phyloP scores from a whole-genome alignment of 2,797 vertebrate species.

The Ciconia nigra region DNA sequence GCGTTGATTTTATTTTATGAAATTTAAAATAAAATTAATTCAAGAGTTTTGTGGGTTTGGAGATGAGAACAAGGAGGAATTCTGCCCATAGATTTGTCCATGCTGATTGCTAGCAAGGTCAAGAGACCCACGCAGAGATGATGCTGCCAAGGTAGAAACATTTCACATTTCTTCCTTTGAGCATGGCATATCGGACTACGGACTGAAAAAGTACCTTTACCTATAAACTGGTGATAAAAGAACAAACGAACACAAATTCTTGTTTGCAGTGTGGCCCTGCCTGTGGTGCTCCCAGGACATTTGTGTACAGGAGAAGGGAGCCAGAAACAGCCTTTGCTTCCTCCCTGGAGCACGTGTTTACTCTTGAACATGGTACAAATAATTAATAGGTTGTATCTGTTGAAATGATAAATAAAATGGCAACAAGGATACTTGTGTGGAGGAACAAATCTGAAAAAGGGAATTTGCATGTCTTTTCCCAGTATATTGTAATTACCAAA shows the following conservation, averaged over 20 bases:
- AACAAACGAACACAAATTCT: not conserved
- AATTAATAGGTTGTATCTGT: not conserved
- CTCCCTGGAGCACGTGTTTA: not conserved
- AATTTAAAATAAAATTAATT: constrained; percentile 7
- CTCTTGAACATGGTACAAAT: not conserved
- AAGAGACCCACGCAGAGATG: not conserved
- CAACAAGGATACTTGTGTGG: not conserved
- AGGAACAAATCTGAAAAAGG: not conserved
- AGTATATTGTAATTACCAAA: not conserved
- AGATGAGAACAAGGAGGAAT: not conserved
- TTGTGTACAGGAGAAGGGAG: not conserved
- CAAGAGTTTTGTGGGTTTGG: not conserved
- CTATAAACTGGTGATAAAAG: not conserved
- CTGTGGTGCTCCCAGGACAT: not conserved
- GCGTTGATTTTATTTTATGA: not conserved
- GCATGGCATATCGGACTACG: rapidly evolving
- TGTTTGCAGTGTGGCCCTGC: not conserved
- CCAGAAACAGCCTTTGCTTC: not conserved
- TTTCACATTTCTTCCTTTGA: not conserved
- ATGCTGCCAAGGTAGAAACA: not conserved
- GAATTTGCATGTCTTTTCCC: not conserved
- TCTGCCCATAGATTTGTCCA: not conserved
- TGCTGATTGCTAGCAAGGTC: not conserved
- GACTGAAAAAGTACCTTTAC: not conserved
- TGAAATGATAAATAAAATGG: not conserved